These are phyloP conservation scores for Plutella xylostella DNA, from an alignment of 2,888 invertebrate genomes.

Conservation along the genomic window DNA sequence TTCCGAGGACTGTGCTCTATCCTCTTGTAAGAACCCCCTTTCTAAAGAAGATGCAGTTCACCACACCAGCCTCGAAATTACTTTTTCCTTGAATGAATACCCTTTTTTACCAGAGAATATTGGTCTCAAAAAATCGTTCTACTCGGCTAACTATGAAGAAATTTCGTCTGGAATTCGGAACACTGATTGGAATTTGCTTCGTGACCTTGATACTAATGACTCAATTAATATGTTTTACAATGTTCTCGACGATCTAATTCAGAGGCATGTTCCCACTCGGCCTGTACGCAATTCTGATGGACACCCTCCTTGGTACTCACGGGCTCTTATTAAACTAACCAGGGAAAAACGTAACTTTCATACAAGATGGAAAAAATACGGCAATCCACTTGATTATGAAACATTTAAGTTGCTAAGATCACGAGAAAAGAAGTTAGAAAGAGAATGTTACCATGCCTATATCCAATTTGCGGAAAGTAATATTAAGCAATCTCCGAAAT, in stretches of 20 bases:
- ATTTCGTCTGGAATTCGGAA: not conserved
- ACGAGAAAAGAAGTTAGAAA: conserved; percentile 4
- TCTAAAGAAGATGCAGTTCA: not conserved
- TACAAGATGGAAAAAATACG: conserved; percentile 3
- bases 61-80: not conserved
- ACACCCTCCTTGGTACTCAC: conserved; percentile 1
- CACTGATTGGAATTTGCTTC: conserved; percentile 1
- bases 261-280: conserved; percentile 4
- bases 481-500: conserved; percentile 1
- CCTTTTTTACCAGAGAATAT: not conserved
- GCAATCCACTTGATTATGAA: conserved; percentile 3
- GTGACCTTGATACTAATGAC: not conserved
- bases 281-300: not conserved
- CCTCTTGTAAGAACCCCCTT: not conserved
- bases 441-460: conserved; percentile 8
- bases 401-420: not conserved
- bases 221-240: not conserved
- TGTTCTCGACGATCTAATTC: not conserved
- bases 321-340: not conserved
- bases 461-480: conserved; percentile 4
- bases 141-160: not conserved
- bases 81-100: not conserved
- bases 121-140: conserved; percentile 1
- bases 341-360: conserved; percentile 1
- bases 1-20: not conserved